phyloP scores from a whole-genome alignment of 2,113 vertebrate genomes.

The Nerophis ophidion region DNA sequence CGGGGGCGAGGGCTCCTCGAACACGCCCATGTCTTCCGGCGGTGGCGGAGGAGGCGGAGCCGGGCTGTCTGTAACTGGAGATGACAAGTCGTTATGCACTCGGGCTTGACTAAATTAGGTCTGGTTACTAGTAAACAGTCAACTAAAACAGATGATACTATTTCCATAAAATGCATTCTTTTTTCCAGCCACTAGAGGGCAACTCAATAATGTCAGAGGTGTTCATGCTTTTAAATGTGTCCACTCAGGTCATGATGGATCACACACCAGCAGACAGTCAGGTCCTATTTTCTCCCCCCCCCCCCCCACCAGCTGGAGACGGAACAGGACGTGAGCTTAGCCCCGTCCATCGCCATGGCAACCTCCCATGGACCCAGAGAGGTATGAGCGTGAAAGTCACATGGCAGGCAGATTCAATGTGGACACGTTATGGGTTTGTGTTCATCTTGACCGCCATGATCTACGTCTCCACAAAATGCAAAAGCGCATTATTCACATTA shows the following conservation, averaged over 20 bases:
- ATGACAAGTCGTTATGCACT: not conserved
- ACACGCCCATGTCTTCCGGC: constrained; percentile 89
- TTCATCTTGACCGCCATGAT: no score
- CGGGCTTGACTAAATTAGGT: no score
- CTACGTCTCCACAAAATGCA: no score
- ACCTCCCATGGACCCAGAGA: constrained; percentile 23
- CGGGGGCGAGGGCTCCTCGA: constrained; percentile 90
- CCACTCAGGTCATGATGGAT: not conserved
- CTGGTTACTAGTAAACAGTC: no score
- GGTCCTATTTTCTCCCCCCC: no score
- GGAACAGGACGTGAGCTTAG: constrained; percentile 13
- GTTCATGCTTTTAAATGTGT: no score
- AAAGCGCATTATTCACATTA: no score
- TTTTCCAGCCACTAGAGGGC: constrained; percentile 30
- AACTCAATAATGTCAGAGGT: not conserved
- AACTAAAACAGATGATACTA: no score
- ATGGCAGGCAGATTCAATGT: constrained; percentile 5
- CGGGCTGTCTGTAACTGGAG: constrained; percentile 91
- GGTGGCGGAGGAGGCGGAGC: constrained; percentile 92
- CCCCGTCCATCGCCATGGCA: constrained; percentile 48
- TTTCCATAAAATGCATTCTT: not conserved
- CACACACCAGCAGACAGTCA: not conserved
- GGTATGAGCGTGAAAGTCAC: constrained; percentile 34
- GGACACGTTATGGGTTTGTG: not conserved
- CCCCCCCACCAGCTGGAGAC: constrained; percentile 19